Evolutionary conservation across 2,888 invertebrate species (phyloP), one percentile per base, ranked within the genome.

Genomic region (Apotomis capreana): DNA sequence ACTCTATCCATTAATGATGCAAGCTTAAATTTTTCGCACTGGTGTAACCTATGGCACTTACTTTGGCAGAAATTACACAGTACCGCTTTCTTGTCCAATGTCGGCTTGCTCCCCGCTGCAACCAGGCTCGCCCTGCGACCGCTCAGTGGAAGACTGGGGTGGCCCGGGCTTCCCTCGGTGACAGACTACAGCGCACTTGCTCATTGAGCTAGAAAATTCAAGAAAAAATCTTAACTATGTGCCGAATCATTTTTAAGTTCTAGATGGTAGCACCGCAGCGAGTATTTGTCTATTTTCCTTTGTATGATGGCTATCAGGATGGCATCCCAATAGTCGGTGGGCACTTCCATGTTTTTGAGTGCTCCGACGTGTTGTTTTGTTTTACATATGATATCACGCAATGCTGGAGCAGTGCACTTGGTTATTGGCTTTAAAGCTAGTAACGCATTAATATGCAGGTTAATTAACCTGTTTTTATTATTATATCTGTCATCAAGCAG

Each of bases 321-420:
- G 2, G 52, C 52, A 52, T 52, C 52, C 52, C 52, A 52, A 52
- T 52, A 13, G 5, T 52, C 13, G 13, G 52, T 52, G 52, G 52
- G 52, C 52, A 52, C 52, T 52, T 52, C 52, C 52, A 52, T 13
- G 13, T 52, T 52, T 52, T 52, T 52, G 12, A 52, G 12, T 5
- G 52, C 52, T 12, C 52, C 52, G 52, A 52, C 52, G n/a, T 52
- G 26, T 15, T 61, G 61, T 15, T 61, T 61, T 9, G 61, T 49
- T 13, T 49, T 61, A 40, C 40, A 40, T 40, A 52, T 52, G 6
- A 52, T n/a, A n/a, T 52, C 52, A 13, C 52, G 52, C 52, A 52
- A 13, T 13, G 13, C 52, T 52, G 52, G 52, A 52, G 13, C 52
- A 52, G 52, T 52, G n/a, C 52, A 52, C 13, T 52, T 52, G 5